A percentile compares a stretch with the other conserved stretches of the same genome.
These are phyloP conservation scores for Geococcyx californianus DNA, from an alignment of 2,113 vertebrate genomes.

Conservation along the genomic window DNA sequence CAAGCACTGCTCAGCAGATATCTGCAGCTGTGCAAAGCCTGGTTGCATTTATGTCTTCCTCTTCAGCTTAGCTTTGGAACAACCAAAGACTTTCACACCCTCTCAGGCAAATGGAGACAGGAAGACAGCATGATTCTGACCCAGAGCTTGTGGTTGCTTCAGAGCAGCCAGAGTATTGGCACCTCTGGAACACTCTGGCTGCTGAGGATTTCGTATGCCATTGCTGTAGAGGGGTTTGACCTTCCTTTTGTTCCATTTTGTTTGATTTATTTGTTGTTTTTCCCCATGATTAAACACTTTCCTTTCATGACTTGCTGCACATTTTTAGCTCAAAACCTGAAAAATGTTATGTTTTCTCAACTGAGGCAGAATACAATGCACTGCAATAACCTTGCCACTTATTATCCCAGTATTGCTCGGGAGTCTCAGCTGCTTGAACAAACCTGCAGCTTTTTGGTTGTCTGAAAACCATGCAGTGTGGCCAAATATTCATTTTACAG, in stretches of 20 bases:
- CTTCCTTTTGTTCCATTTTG: background rate
- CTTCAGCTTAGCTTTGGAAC: background rate
- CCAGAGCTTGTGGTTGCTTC: background rate
- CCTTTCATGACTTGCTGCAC: background rate
- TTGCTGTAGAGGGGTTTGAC: background rate
- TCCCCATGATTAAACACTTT: background rate
- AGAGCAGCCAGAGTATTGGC: background rate
- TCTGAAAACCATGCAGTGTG: background rate
- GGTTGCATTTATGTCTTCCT: background rate
- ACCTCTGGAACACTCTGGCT: background rate
- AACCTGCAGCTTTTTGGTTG: background rate
- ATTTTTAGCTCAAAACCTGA: background rate
- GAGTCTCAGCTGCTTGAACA: background rate
- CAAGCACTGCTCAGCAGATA: background rate
- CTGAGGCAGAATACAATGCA: background rate
- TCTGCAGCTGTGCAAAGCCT: fast-evolving
- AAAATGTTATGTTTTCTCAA: background rate
- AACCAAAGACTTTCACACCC: background rate
- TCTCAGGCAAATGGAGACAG: background rate
- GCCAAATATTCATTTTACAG: background rate
- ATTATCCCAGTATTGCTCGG: background rate
- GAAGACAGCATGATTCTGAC: background rate
- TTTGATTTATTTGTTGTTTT: background rate
- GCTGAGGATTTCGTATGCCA: background rate
- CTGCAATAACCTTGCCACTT: background rate